phyloP scores from a whole-genome alignment of 1,140 invertebrate species.

The Meloidogyne chitwoodi region DNA sequence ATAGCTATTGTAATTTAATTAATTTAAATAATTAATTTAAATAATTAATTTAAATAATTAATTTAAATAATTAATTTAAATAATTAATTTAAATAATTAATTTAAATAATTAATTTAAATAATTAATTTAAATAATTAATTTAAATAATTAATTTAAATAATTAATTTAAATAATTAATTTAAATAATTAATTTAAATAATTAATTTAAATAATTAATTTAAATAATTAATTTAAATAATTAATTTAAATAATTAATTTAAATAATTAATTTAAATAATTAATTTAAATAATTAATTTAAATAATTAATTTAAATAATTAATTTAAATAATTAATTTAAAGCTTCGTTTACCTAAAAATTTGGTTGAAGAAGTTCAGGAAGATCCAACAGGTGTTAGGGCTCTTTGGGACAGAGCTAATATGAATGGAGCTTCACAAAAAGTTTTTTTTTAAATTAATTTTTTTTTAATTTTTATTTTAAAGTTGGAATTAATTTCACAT shows the following conservation, averaged over 20 bases:
- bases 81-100: conserved; percentile 3
- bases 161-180: conserved; percentile 14
- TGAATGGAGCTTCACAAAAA: conserved; percentile 96
- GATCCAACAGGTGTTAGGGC: conserved; percentile 97
- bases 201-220: conserved; percentile 50
- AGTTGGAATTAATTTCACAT: conserved; percentile 79
- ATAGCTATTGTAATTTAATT: conserved; percentile 63
- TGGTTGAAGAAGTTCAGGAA: conserved; percentile 95
- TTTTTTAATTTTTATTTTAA: conserved; percentile 25
- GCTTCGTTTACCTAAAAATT: conserved; percentile 78
- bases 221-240: too few species aligned
- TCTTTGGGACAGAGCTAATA: conserved; percentile 89
- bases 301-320: not conserved
- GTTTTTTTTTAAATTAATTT: conserved; percentile 42
- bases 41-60: conserved; percentile 55
- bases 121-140: conserved; percentile 55
- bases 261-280: too few species aligned
- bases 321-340: conserved; percentile 53
- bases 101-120: conserved; percentile 57
- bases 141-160: conserved; percentile 55
- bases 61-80: conserved; percentile 53
- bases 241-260: too few species aligned
- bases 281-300: too few species aligned
- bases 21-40: not conserved
- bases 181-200: conserved; percentile 56